Percentiles rank a stretch among this genome's conserved stretches.
phyloP scores from a whole-genome alignment of 92 coral and sea anemone species.

The Zoanthus solanderi region DNA sequence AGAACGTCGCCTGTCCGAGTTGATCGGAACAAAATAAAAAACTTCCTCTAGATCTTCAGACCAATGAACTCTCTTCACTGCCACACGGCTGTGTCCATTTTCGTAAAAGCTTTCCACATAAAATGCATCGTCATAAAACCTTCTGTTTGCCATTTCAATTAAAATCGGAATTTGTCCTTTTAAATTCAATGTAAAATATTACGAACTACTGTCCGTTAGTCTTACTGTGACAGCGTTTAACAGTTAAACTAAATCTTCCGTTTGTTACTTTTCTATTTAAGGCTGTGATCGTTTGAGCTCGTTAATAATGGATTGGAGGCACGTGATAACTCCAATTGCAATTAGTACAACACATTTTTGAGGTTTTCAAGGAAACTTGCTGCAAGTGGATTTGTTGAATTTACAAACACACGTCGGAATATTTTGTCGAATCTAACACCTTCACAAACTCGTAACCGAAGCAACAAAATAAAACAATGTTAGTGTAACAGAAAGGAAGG shows the following conservation, averaged over 20 bases:
- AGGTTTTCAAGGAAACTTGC: background rate
- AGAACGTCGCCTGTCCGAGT: constrained; percentile 30
- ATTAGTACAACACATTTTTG: background rate
- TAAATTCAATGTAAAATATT: background rate
- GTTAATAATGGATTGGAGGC: constrained; percentile 20
- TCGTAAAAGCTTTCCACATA: constrained; percentile 1
- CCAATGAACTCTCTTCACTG: constrained; percentile 73
- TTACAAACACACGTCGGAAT: background rate
- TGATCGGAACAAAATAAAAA: constrained; percentile 63
- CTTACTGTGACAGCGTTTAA: background rate
- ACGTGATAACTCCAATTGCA: constrained; percentile 5
- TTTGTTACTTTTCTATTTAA: constrained; percentile 23
- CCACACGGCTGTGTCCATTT: background rate
- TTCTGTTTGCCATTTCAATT: constrained; percentile 24
- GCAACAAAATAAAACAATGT: background rate
- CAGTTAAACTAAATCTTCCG: constrained; percentile 8
- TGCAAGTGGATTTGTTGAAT: background rate
- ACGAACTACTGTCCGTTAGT: background rate
- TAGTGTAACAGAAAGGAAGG: too few species aligned
- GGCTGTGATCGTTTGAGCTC: constrained; percentile 4
- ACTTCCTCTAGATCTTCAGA: constrained; percentile 68
- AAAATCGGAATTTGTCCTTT: background rate
- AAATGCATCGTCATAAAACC: constrained; percentile 28
- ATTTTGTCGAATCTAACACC: background rate
- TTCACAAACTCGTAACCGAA: background rate